Evolutionary conservation across 2,113 vertebrate genomes (phyloP).

Genomic region (Phalacrocorax brasilianus): DNA sequence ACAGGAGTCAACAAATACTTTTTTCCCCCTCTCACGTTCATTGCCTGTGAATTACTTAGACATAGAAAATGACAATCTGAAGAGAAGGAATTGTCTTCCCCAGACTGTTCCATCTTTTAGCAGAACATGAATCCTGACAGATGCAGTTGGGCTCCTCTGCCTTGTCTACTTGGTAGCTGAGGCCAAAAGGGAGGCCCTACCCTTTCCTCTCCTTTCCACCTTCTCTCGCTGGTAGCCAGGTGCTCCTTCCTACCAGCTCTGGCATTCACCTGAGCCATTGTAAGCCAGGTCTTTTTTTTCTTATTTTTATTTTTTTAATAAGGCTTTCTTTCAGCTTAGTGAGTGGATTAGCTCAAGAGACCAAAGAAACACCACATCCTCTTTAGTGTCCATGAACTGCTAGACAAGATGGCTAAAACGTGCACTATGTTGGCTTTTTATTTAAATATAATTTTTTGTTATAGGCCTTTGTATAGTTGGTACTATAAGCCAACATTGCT

Average conservation of each 20-base stretch:
- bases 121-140: neutral
- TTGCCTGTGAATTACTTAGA: neutral
- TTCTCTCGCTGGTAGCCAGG: rapidly evolving
- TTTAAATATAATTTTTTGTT: neutral
- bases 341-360: neutral
- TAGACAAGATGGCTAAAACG: neutral
- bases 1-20: neutral
- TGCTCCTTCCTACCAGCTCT: neutral
- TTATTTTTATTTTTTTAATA: rapidly evolving
- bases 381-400: neutral
- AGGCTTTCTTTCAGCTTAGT: neutral
- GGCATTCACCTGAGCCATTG: neutral
- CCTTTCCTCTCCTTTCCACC: neutral
- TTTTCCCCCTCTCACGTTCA: neutral
- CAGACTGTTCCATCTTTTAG: neutral
- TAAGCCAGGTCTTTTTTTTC: neutral
- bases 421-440: neutral
- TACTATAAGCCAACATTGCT: neutral
- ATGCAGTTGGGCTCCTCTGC: neutral
- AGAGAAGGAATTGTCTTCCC: neutral
- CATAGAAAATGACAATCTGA: neutral
- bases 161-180: neutral
- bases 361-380: rapidly evolving
- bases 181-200: rapidly evolving
- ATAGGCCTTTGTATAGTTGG: rapidly evolving